A percentile compares a stretch with the other conserved stretches of the same genome.
Evolutionary conservation across 2,888 invertebrate species (phyloP).

Genomic region (Mesorhabditis sp.): DNA sequence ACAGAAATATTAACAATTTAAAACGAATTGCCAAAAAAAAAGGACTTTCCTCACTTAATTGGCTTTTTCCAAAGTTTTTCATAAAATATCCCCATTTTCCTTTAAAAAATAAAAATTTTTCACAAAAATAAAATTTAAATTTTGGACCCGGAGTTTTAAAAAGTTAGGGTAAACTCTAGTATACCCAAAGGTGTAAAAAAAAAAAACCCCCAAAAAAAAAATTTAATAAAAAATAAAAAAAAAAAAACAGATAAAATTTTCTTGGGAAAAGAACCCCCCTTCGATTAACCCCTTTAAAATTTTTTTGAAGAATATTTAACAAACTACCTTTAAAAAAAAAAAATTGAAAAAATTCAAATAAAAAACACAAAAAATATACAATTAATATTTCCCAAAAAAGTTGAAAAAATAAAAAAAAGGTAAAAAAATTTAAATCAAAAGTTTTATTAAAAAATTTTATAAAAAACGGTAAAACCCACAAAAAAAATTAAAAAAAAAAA

Average conservation of each 20-base stretch:
- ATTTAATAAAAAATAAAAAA: slow-evolving; percentile 57
- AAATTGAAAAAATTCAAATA: slow-evolving; percentile 40
- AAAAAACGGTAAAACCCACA: slow-evolving; percentile 32
- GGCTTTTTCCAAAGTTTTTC: slow-evolving; percentile 39
- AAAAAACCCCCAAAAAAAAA: slow-evolving; percentile 57
- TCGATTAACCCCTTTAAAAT: slow-evolving; percentile 37
- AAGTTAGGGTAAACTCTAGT: slow-evolving; percentile 64
- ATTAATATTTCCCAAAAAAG: slow-evolving; percentile 39
- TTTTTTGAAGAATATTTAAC: slow-evolving; percentile 37
- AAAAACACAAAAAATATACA: slow-evolving; percentile 43
- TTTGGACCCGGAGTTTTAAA: slow-evolving; percentile 36
- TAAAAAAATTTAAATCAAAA: slow-evolving; percentile 31
- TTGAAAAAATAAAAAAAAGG: slow-evolving; percentile 31
- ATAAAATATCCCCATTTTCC: slow-evolving; percentile 38
- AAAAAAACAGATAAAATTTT: slow-evolving; percentile 43
- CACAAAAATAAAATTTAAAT: slow-evolving; percentile 42
- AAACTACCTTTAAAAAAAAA: slow-evolving; percentile 42
- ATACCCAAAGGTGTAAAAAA: slow-evolving; percentile 47
- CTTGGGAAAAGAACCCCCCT: slow-evolving; percentile 28
- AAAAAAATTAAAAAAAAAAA: slow-evolving; percentile 38
- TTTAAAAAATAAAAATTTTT: slow-evolving; percentile 42
- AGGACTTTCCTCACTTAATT: slow-evolving; percentile 42
- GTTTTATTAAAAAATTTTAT: slow-evolving; percentile 34
- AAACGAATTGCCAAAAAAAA: slow-evolving; percentile 45
- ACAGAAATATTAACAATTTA: slow-evolving; percentile 47